Percentiles rank a stretch among this genome's conserved stretches.
Conservation (phyloP, 2,113 vertebrate species). For the Indri indri region DNA sequence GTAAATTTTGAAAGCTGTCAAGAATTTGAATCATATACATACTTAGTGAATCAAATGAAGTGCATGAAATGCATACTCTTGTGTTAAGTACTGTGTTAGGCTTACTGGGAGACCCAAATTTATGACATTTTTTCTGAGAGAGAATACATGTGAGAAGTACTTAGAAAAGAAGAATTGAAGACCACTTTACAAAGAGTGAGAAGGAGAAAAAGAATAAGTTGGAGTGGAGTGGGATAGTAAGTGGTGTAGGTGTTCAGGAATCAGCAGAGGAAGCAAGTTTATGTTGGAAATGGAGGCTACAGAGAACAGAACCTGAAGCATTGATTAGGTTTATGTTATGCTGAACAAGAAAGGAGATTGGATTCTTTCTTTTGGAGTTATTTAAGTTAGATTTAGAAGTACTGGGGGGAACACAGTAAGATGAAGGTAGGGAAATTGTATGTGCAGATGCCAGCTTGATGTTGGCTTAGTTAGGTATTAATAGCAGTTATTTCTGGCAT, state of each 20-base stretch:
- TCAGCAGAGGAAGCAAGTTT: neutral
- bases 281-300: neutral
- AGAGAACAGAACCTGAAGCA: neutral
- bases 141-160: neutral
- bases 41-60: neutral
- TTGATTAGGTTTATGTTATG: neutral
- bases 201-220: neutral
- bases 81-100: neutral
- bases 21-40: neutral
- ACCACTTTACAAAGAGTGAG: neutral
- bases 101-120: neutral
- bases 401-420: neutral
- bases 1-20: slow-evolving; percentile 1
- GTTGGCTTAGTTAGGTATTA: neutral
- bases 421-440: neutral
- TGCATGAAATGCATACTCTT: neutral
- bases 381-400: neutral
- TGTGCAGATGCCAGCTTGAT: neutral
- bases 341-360: neutral
- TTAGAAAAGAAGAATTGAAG: neutral
- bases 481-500: neutral
- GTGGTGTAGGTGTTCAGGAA: neutral
- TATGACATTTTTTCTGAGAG: neutral
- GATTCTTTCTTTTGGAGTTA: neutral
- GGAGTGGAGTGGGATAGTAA: neutral